Percentiles rank a stretch among this genome's conserved stretches.
phyloP scores from a whole-genome alignment of 2,888 invertebrate genomes.

The Eutolmus rufibarbis region DNA sequence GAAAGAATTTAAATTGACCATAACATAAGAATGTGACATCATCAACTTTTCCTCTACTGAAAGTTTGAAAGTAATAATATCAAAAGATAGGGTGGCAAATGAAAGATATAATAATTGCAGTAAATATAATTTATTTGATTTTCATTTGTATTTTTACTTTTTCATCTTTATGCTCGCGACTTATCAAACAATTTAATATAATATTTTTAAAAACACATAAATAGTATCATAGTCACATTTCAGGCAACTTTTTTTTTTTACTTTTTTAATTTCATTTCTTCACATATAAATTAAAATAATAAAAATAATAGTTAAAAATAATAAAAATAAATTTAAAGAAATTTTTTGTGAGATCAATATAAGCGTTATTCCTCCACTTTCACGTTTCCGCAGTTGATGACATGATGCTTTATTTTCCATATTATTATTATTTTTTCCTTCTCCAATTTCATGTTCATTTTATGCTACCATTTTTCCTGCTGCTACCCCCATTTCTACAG shows the following conservation, averaged over 20 bases:
- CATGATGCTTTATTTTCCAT: background rate
- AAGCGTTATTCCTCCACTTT: slow-evolving; percentile 32
- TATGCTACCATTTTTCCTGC: slow-evolving; percentile 2
- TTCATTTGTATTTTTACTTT: background rate
- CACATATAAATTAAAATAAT: slow-evolving; percentile 35
- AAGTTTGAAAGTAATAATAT: too few species aligned
- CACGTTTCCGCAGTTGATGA: background rate
- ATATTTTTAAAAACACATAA: slow-evolving; percentile 25
- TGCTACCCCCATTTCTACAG: background rate
- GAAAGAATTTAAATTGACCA: too few species aligned
- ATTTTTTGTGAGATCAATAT: slow-evolving; percentile 42
- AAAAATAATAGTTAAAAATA: slow-evolving; percentile 6
- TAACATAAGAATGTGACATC: too few species aligned
- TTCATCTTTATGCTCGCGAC: background rate
- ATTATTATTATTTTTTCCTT: background rate
- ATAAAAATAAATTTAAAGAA: slow-evolving; percentile 10
- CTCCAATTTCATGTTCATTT: background rate
- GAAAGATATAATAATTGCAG: background rate
- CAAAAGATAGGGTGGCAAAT: background rate
- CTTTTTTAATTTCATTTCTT: slow-evolving; percentile 15
- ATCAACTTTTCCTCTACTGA: too few species aligned
- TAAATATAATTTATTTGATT: slow-evolving; percentile 35
- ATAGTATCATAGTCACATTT: slow-evolving; percentile 10
- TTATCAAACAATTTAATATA: slow-evolving; percentile 22
- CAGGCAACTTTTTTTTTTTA: slow-evolving; percentile 15